phyloP scores from a whole-genome alignment of 2,888 invertebrate genomes.

The Nymphalis c-album region DNA sequence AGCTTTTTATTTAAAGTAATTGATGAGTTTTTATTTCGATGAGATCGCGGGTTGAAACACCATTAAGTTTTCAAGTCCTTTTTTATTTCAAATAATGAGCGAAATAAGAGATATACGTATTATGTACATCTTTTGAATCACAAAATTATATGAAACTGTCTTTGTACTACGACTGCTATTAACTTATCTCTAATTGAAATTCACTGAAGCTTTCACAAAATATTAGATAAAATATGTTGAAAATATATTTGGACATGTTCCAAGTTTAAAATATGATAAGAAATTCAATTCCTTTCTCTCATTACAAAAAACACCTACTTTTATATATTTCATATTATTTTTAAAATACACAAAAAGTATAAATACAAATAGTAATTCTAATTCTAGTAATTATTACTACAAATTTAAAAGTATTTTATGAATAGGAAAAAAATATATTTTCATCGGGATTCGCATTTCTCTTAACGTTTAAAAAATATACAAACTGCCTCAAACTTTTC shows the following conservation, averaged over 20 bases:
- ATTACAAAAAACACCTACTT: not conserved
- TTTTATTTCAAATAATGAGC: too few species aligned
- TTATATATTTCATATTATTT: not conserved
- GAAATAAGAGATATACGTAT: too few species aligned
- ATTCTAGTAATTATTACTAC: too few species aligned
- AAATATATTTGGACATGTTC: constrained; percentile 6
- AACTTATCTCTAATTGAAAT: not conserved
- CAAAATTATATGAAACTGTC: too few species aligned
- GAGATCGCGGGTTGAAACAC: too few species aligned
- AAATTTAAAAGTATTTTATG: not conserved
- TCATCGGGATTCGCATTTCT: not conserved
- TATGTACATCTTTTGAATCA: too few species aligned
- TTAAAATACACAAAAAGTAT: not conserved
- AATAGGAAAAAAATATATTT: not conserved
- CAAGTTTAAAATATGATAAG: constrained; percentile 1
- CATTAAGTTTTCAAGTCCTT: too few species aligned
- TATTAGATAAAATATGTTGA: constrained; percentile 1
- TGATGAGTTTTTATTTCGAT: too few species aligned
- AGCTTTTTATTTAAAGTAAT: too few species aligned
- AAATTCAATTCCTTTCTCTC: constrained; percentile 1
- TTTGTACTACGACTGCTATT: not conserved
- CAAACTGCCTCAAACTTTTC: not conserved
- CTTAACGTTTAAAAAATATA: not conserved
- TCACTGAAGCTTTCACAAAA: not conserved
- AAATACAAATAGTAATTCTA: not conserved